Conservation (phyloP, 1,140 invertebrate genomes). For the Phymorhynchus buccinoides region DNA sequence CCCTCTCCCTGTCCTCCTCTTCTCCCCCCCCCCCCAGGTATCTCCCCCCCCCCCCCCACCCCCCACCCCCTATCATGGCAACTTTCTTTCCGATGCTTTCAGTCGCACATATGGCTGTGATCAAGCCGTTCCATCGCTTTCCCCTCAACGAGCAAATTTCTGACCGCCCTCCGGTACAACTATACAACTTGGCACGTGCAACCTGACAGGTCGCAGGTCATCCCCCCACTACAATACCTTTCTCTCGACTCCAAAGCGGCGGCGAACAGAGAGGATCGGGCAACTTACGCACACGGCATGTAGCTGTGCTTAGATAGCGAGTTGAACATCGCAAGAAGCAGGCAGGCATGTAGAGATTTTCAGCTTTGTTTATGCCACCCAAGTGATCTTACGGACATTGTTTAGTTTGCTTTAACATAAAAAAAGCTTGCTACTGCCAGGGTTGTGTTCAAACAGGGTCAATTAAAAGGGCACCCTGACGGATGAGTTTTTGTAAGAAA, state of each 20-base stretch:
- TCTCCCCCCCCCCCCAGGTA: not conserved
- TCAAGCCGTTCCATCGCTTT: not conserved
- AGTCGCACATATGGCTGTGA: not conserved
- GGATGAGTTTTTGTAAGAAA: no score
- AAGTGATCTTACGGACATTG: no score
- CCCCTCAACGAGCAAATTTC: not conserved
- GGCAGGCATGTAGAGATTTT: no score
- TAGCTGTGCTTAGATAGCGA: no score
- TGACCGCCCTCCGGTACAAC: not conserved
- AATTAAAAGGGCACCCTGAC: no score
- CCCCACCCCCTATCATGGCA: not conserved
- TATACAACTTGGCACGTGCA: constrained; percentile 6
- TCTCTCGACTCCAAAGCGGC: not conserved
- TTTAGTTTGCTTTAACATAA: no score
- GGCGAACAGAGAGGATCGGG: not conserved
- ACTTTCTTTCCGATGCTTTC: not conserved
- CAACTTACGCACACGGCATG: not conserved
- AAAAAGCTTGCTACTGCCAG: no score
- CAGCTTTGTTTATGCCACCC: no score
- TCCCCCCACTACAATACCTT: not conserved
- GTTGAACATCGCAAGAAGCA: no score
- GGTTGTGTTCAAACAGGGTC: no score
- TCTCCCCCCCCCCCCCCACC: not conserved
- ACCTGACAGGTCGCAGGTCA: not conserved
- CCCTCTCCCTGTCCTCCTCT: not conserved